Evolutionary conservation across 2,113 vertebrate species (phyloP).

Genomic region (Silurus meridionalis): DNA sequence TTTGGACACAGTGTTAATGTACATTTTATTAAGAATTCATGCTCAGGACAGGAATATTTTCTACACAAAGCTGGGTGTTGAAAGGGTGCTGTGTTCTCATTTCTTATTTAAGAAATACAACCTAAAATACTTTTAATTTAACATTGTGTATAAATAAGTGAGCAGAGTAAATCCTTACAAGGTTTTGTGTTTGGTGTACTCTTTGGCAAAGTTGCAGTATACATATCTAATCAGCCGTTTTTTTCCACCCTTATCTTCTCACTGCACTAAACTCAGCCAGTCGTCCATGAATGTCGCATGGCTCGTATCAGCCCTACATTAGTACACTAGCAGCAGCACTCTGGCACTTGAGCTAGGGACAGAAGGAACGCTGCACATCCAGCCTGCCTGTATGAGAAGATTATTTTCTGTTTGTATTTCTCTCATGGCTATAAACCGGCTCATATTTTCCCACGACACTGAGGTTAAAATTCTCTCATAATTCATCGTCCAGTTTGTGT

Average conservation of each 20-base stretch:
- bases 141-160: neutral
- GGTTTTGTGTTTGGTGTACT: conserved; percentile 55
- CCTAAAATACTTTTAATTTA: neutral
- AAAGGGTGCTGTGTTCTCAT: neutral
- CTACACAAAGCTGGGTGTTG: neutral
- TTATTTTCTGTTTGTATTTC: conserved; percentile 13
- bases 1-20: neutral
- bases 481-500: neutral
- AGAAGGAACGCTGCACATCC: neutral
- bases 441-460: neutral
- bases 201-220: neutral
- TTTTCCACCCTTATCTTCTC: conserved; percentile 23
- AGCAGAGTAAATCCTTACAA: neutral
- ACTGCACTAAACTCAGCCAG: neutral
- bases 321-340: neutral
- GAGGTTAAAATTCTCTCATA: neutral
- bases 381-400: neutral
- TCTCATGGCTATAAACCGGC: neutral
- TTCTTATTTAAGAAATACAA: neutral
- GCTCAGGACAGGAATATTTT: neutral
- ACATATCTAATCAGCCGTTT: conserved; percentile 34
- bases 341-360: neutral
- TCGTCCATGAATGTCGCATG: neutral
- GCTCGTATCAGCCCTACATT: neutral
- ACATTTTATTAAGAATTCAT: neutral